Evolutionary conservation across 2,888 invertebrate species (phyloP).

Genomic region (Xanthia togata): DNA sequence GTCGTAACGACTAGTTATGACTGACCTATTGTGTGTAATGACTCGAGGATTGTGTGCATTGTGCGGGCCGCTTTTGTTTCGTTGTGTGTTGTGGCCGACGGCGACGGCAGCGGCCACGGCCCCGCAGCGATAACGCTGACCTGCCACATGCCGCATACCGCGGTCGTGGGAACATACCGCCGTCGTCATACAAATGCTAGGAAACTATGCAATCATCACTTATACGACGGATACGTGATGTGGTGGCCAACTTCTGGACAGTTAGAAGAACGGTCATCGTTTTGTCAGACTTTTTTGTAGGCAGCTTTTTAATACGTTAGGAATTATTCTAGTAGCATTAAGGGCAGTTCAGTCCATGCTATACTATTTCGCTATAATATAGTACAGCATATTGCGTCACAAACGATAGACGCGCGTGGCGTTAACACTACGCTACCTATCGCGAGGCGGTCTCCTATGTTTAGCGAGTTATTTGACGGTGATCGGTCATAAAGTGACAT

Average conservation of each 20-base stretch:
- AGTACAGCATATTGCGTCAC: too few species aligned
- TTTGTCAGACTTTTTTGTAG: not conserved
- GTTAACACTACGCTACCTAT: not conserved
- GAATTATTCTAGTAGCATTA: not conserved
- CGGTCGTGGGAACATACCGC: slow-evolving; percentile 38
- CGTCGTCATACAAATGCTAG: not conserved
- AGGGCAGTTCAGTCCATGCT: too few species aligned
- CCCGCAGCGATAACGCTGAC: slow-evolving; percentile 15
- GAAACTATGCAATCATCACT: not conserved
- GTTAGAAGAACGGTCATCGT: not conserved
- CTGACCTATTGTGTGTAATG: slow-evolving; percentile 6
- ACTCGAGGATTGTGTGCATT: not conserved
- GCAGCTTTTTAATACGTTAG: not conserved
- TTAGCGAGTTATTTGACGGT: too few species aligned
- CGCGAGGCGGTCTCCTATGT: too few species aligned
- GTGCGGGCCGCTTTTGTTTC: not conserved
- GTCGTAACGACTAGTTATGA: slow-evolving; percentile 13
- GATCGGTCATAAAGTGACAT: not conserved
- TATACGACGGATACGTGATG: not conserved
- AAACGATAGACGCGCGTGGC: not conserved
- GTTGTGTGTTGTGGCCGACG: slow-evolving; percentile 1
- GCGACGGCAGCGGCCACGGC: not conserved
- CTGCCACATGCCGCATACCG: slow-evolving; percentile 4
- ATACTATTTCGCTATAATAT: too few species aligned
- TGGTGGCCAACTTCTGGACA: too few species aligned